Percentiles rank a stretch among this genome's conserved stretches.
phyloP scores from a whole-genome alignment of 2,888 invertebrate genomes.

The Thysanoteuthis rhombus region DNA sequence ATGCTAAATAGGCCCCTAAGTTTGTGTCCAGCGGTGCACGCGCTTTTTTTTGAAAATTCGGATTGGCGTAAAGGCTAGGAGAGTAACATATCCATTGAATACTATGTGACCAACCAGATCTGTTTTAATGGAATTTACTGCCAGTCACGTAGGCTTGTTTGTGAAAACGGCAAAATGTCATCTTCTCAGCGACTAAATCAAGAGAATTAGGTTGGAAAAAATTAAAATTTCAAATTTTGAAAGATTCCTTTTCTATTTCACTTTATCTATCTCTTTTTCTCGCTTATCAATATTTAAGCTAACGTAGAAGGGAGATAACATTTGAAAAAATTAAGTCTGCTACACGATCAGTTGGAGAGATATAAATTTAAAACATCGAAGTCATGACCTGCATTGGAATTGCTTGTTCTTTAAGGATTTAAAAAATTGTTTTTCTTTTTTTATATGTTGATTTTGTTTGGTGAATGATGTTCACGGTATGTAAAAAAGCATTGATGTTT shows the following conservation, averaged over 20 bases:
- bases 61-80: too few relatives aligned
- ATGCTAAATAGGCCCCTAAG: too few relatives aligned
- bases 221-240: neutral
- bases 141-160: too few relatives aligned
- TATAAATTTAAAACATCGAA: neutral
- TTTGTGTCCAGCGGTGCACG: too few relatives aligned
- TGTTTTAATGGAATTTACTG: neutral
- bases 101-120: too few relatives aligned
- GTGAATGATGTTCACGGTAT: neutral
- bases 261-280: neutral
- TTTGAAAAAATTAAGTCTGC: neutral
- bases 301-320: too few relatives aligned
- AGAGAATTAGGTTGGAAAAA: neutral
- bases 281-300: too few relatives aligned
- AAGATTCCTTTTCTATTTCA: neutral
- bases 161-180: neutral
- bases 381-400: neutral
- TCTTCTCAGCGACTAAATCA: neutral
- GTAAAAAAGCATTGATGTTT: neutral
- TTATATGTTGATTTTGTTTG: neutral
- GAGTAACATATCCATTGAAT: too few relatives aligned
- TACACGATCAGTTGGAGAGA: neutral
- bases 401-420: too few relatives aligned
- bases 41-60: too few relatives aligned
- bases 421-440: neutral